Conservation (phyloP, 1,140 invertebrate species). For the Aphelinus certus region DNA sequence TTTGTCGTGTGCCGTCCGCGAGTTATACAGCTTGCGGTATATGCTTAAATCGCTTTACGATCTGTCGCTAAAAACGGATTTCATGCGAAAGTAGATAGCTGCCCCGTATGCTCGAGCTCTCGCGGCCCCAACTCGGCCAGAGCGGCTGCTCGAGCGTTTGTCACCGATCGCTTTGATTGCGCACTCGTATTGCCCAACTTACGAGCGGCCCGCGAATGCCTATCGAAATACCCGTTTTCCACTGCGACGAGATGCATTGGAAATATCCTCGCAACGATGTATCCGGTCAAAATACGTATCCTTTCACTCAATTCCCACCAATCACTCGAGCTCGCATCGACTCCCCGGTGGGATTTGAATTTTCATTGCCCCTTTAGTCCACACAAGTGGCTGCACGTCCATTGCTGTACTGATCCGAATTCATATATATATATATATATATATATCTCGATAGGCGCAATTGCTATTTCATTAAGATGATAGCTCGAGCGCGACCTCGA, state of each 20-base stretch:
- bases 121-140: conserved; percentile 38
- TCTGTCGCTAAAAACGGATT: conserved; percentile 65
- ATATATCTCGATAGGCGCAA: neutral
- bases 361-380: too few species aligned
- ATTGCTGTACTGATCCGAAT: too few species aligned
- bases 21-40: conserved; percentile 57
- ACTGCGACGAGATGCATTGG: too few species aligned
- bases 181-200: neutral
- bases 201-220: neutral
- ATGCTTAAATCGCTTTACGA: conserved; percentile 65
- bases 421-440: too few species aligned
- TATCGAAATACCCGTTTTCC: neutral
- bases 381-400: too few species aligned
- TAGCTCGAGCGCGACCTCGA: too few species aligned
- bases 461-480: neutral
- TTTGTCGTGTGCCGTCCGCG: conserved; percentile 62
- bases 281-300: too few species aligned
- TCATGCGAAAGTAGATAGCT: conserved; percentile 58
- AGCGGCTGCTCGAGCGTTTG: neutral
- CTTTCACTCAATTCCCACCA: too few species aligned
- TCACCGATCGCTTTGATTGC: conserved; percentile 8
- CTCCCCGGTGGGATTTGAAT: too few species aligned
- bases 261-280: too few species aligned
- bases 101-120: conserved; percentile 1
- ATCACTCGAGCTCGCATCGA: too few species aligned